Evolutionary conservation across 2,888 invertebrate genomes (phyloP).

Genomic region (Melangyna quadrimaculata): DNA sequence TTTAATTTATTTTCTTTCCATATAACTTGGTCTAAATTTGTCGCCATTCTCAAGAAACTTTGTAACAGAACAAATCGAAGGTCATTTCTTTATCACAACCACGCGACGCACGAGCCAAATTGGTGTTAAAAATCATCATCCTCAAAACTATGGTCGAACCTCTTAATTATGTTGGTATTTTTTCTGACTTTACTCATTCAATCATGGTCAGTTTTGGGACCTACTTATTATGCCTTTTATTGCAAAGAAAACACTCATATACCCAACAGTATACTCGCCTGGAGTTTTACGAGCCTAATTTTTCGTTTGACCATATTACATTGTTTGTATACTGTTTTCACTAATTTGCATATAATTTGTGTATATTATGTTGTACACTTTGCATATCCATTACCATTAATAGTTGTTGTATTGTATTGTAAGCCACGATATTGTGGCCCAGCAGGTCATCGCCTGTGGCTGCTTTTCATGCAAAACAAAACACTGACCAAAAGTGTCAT

Average conservation of each 20-base stretch:
- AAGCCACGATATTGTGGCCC: slow-evolving; percentile 22
- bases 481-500: slow-evolving; percentile 49
- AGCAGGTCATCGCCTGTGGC: slow-evolving; percentile 59
- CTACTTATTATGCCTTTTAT: slow-evolving; percentile 45
- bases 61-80: too few relatives aligned
- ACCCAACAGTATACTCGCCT: slow-evolving; percentile 51
- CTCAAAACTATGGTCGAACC: slow-evolving; percentile 38
- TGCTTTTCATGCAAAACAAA: slow-evolving; percentile 3
- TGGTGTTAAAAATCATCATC: slow-evolving; percentile 24
- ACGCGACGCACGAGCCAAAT: too few relatives aligned
- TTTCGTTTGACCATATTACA: slow-evolving; percentile 32
- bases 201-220: slow-evolving; percentile 26
- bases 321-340: slow-evolving; percentile 27
- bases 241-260: slow-evolving; percentile 22
- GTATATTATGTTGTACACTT: slow-evolving; percentile 30
- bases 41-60: too few relatives aligned
- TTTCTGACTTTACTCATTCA: neutral
- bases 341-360: slow-evolving; percentile 63
- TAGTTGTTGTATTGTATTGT: neutral
- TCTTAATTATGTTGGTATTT: neutral
- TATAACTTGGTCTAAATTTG: too few relatives aligned
- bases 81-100: neutral
- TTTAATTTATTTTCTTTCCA: too few relatives aligned
- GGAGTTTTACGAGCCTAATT: slow-evolving; percentile 45
- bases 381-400: slow-evolving; percentile 12